Base-by-base conservation (phyloP, 2,797 vertebrate genomes). In the Microctenopoma steveboyesi region DNA sequence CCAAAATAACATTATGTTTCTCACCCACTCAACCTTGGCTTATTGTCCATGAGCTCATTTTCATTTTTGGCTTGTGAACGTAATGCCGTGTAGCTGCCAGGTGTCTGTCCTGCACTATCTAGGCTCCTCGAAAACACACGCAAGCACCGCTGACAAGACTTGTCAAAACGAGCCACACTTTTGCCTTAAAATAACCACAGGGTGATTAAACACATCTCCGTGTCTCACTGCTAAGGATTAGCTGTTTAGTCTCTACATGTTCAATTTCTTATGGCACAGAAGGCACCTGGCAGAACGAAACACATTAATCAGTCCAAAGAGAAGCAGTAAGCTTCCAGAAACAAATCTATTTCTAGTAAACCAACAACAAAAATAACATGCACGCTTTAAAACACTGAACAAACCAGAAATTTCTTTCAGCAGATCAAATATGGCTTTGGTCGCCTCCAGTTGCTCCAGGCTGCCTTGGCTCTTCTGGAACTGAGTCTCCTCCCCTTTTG, bases 331-430 rank as follows among this genome's bases (percentile, higher is more conserved):
- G 46, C 30, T 4, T 35, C 8, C 30, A 46, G 16, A n/a, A 46
- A 46, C 3, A 46, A 2, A 2, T n/a, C n/a, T 4, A 42, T 12
- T 42, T 14, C 39, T 15, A 50, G 52, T 15, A 8, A 43, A 62
- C 22, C 4, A 28, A 14, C 18, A 9, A 43, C 40, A 27, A 4
- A 6, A 18, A 4, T 4, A 18, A 5, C 46, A 18, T 22, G 22
- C 46, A 33, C 16, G 7, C 55, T 48, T 47, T 53, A 48, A 43
- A 75, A 70, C 1, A 45, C 4, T 58, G 39, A 84, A 92, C 92
- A 52, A 81, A 95, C 94, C 93, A 46, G 90, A 92, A 73, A 95
- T 93, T 87, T 94, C 94, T 74, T 94, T 94, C 64, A 95, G 78
- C 47, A 95, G 89, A 72, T 94, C 93, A 88, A 93, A 91, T 46